These are phyloP conservation scores for Nothobranchius kuhntae DNA, from an alignment of 2,113 vertebrate genomes.

Conservation along the genomic window DNA sequence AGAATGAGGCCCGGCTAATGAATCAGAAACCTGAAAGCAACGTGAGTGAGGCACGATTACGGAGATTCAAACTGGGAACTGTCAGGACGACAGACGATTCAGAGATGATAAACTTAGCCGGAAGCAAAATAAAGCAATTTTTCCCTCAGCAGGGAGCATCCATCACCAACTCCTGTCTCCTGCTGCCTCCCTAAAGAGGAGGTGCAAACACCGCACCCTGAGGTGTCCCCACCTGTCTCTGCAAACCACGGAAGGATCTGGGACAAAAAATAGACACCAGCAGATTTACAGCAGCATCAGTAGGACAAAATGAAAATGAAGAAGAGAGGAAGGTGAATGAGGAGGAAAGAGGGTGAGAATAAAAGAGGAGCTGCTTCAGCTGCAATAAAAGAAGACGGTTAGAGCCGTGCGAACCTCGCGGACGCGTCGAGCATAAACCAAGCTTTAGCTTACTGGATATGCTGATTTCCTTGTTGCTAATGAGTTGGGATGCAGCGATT, in stretches of 20 bases:
- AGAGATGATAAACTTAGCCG: slow-evolving; percentile 13
- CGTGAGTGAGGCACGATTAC: slow-evolving; percentile 10
- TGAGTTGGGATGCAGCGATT: too few relatives aligned
- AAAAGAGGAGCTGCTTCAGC: too few relatives aligned
- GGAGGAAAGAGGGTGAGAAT: background rate
- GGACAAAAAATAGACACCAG: slow-evolving; percentile 6
- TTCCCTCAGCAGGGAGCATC: slow-evolving; percentile 10
- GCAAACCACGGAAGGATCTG: background rate
- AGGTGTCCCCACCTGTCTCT: slow-evolving; percentile 15
- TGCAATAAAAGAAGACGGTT: too few relatives aligned
- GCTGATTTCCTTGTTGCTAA: too few relatives aligned
- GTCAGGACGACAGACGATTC: background rate
- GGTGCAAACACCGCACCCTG: slow-evolving; percentile 5
- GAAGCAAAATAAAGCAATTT: slow-evolving; percentile 1
- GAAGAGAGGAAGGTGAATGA: background rate
- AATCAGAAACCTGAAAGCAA: slow-evolving; percentile 24
- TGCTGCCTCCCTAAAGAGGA: slow-evolving; percentile 4
- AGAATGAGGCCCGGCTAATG: slow-evolving; percentile 25
- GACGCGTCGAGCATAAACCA: too few relatives aligned
- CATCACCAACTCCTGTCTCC: slow-evolving; percentile 16
- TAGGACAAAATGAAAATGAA: background rate
- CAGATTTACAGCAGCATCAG: background rate
- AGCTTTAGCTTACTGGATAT: too few relatives aligned
- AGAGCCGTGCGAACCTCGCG: too few relatives aligned
- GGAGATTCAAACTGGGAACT: slow-evolving; percentile 13